Evolutionary conservation across 2,797 vertebrate genomes (phyloP).

Genomic region (Myiotriccus ornatus): DNA sequence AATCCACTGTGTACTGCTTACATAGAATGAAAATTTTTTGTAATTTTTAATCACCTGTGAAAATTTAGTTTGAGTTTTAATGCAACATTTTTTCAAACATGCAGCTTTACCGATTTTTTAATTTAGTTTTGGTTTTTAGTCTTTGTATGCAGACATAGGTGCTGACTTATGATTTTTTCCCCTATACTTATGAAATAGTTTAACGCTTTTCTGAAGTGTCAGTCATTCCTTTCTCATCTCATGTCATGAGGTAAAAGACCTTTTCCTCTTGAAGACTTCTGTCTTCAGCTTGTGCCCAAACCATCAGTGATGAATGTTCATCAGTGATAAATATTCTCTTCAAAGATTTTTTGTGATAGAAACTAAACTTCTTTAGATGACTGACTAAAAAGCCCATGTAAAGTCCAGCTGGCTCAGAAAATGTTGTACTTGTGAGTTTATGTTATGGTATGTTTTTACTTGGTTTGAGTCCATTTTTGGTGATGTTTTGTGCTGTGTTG

Average conservation of each 20-base stretch:
- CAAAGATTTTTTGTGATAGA: background rate
- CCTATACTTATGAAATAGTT: background rate
- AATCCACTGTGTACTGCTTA: background rate
- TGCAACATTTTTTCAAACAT: background rate
- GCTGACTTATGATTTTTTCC: background rate
- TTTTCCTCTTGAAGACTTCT: background rate
- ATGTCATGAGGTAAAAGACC: background rate
- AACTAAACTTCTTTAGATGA: background rate
- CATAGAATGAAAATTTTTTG: background rate
- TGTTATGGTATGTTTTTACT: background rate
- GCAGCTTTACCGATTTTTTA: accelerated
- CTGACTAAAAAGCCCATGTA: background rate
- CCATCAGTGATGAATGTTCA: background rate
- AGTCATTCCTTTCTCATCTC: background rate
- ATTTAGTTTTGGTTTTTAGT: background rate
- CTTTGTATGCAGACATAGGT: background rate
- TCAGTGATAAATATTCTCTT: background rate
- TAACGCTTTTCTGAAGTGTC: background rate
- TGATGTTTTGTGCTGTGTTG: background rate
- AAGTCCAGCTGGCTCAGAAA: background rate
- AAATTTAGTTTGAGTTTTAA: background rate
- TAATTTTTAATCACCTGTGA: background rate
- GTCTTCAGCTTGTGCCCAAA: background rate
- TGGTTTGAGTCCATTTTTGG: background rate
- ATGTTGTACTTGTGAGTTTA: background rate